These are phyloP conservation scores for Drosophila cognata DNA, from an alignment of 2,888 invertebrate species.

Conservation along the genomic window DNA sequence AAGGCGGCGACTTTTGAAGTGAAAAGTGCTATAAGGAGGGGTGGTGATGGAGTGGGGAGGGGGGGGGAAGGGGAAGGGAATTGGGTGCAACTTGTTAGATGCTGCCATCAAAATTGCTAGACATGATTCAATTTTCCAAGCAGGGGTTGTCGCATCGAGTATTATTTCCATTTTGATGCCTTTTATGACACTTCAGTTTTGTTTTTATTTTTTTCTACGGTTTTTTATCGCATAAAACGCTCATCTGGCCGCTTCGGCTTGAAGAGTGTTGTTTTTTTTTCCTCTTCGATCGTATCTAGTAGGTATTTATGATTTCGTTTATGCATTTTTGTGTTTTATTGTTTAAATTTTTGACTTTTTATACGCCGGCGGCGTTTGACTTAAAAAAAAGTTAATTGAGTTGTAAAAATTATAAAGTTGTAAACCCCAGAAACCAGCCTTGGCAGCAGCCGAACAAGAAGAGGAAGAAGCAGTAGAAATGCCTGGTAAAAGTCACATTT, in stretches of 20 bases:
- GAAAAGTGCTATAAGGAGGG: slow-evolving; percentile 9
- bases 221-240: slow-evolving; percentile 58
- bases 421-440: slow-evolving; percentile 40
- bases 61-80: neutral
- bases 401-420: slow-evolving; percentile 79
- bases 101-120: slow-evolving; percentile 68
- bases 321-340: slow-evolving; percentile 76
- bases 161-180: slow-evolving; percentile 76
- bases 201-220: slow-evolving; percentile 38
- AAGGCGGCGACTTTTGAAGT: slow-evolving; percentile 57
- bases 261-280: slow-evolving; percentile 19
- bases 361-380: slow-evolving; percentile 63
- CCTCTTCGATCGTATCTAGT: slow-evolving; percentile 47
- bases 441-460: neutral
- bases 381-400: slow-evolving; percentile 73
- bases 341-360: slow-evolving; percentile 51
- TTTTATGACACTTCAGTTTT: slow-evolving; percentile 75
- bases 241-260: slow-evolving; percentile 45
- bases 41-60: neutral
- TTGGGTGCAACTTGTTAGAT: slow-evolving; percentile 59
- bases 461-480: slow-evolving; percentile 19
- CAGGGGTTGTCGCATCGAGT: slow-evolving; percentile 1
- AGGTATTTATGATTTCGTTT: slow-evolving; percentile 80
- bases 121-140: slow-evolving; percentile 64
- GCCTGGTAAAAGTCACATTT: slow-evolving; percentile 63